Percentiles rank a stretch among this genome's conserved stretches.
phyloP scores from a whole-genome alignment of 2,888 invertebrate species.

The Oscheius onirici region DNA sequence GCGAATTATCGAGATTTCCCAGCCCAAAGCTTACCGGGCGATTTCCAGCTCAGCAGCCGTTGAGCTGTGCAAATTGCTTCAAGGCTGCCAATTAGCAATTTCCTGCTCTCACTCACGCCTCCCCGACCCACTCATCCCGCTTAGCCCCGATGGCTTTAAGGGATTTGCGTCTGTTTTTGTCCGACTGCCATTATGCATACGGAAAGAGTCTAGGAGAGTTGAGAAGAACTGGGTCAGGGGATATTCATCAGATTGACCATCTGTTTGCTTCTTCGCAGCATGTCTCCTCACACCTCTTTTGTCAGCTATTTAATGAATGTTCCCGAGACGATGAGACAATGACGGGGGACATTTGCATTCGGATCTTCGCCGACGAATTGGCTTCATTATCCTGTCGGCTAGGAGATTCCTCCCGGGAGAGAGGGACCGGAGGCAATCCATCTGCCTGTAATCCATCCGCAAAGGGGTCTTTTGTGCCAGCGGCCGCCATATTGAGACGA shows the following conservation, averaged over 20 bases:
- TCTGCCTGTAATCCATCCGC: conserved; percentile 1
- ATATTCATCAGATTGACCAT: conserved; percentile 13
- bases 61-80: not conserved
- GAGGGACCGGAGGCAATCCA: not conserved
- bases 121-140: conserved; percentile 19
- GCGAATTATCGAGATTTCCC: too few species aligned
- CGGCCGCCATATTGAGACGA: too few species aligned
- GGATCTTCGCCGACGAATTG: too few species aligned
- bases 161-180: conserved; percentile 30
- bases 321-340: not conserved
- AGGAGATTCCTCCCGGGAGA: too few species aligned
- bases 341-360: not conserved
- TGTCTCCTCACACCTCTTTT: conserved; percentile 17
- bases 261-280: conserved; percentile 19
- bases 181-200: not conserved
- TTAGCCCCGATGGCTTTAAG: not conserved
- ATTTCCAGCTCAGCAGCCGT: too few species aligned
- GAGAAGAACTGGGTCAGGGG: too few species aligned
- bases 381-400: not conserved
- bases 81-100: conserved; percentile 27
- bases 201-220: too few species aligned
- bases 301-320: conserved; percentile 29
- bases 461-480: not conserved
- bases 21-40: too few species aligned
- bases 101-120: conserved; percentile 11